A percentile compares a stretch with the other conserved stretches of the same genome.
Conservation (phyloP, 2,888 invertebrate species). For the Bibio marci region DNA sequence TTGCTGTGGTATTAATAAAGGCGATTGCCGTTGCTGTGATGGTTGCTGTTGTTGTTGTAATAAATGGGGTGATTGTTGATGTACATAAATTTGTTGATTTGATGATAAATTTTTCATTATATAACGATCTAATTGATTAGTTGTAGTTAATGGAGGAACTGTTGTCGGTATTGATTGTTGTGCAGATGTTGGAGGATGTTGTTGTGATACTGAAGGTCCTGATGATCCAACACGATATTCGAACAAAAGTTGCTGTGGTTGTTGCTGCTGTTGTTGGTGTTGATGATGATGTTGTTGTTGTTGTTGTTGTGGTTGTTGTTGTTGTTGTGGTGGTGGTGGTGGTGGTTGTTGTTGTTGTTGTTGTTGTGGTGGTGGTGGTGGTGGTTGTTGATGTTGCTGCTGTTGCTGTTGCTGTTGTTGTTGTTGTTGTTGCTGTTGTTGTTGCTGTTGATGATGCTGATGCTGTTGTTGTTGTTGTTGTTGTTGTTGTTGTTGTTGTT, state of each 20-base stretch:
- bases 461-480: background rate
- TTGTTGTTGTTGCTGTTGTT: background rate
- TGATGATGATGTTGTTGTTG: constrained; percentile 1
- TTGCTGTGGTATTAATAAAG: background rate
- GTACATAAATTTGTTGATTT: constrained; percentile 18
- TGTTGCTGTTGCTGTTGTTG: constrained; percentile 1
- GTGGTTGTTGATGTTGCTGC: constrained; percentile 1
- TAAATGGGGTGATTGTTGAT: background rate
- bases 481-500: background rate
- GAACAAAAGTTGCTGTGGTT: background rate
- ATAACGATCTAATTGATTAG: constrained; percentile 34
- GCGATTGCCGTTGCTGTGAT: background rate
- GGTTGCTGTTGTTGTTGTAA: background rate
- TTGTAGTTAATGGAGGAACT: constrained; percentile 17
- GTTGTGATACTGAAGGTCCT: background rate
- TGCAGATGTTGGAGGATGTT: no score
- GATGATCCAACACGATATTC: no score
- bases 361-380: background rate
- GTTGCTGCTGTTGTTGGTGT: constrained; percentile 1
- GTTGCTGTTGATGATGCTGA: background rate
- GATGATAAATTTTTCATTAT: constrained; percentile 33
- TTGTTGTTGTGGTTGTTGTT: constrained; percentile 1
- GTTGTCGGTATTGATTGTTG: no score
- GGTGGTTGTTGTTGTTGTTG: background rate
- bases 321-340: background rate